Evolutionary conservation across 2,113 vertebrate genomes (phyloP).

Genomic region (Gobiocypris rarus): DNA sequence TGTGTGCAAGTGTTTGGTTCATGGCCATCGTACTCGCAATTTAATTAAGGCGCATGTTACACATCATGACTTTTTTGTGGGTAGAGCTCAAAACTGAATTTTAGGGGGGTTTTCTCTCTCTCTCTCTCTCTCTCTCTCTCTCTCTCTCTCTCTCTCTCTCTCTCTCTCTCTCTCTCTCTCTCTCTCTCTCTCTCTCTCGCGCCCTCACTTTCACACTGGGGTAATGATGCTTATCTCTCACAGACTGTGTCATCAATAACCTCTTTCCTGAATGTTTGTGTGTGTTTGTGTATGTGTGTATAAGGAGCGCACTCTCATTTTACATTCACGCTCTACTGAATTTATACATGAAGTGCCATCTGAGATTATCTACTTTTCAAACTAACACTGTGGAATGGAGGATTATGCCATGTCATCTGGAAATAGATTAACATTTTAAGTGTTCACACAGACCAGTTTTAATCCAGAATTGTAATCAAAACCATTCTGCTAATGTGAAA

Average conservation of each 20-base stretch:
- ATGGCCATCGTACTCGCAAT: neutral
- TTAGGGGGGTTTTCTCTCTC: conserved; percentile 18
- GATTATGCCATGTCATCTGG: neutral
- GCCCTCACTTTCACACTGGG: neutral
- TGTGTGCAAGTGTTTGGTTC: neutral
- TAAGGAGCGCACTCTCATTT: neutral
- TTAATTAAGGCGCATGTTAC: conserved; percentile 11
- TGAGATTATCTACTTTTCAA: conserved; percentile 21
- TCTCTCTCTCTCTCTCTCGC: neutral
- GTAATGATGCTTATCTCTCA: conserved; percentile 34
- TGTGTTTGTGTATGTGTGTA: conserved; percentile 33
- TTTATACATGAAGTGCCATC: conserved; percentile 11
- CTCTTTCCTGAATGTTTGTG: conserved; percentile 35
- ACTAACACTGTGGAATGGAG: neutral
- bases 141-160: neutral
- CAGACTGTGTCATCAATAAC: conserved; percentile 38
- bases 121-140: neutral
- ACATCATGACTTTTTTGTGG: conserved; percentile 17
- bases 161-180: neutral
- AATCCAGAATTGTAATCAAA: neutral
- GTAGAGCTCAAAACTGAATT: neutral
- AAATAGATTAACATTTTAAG: conserved; percentile 2
- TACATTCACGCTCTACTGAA: conserved; percentile 8
- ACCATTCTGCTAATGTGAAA: neutral
- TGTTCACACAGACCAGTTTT: neutral